Conservation (phyloP, 2,113 vertebrate species). For the Xenopus borealis region DNA sequence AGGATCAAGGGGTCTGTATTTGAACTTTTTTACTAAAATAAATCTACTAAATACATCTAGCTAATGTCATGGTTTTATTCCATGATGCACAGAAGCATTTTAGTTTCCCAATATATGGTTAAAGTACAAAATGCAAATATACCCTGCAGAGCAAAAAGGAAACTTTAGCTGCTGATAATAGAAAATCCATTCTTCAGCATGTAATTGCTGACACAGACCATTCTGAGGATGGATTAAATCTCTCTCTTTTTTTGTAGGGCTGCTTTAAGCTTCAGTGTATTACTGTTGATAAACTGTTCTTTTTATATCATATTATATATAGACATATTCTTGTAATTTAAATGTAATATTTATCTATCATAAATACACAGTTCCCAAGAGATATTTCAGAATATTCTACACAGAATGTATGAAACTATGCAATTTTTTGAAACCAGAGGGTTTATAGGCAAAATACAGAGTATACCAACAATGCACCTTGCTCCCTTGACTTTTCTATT, state of each 20-base stretch:
- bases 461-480: too few species aligned
- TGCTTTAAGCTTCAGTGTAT: conserved; percentile 1
- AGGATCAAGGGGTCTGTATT: too few species aligned
- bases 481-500: too few species aligned
- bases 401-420: neutral
- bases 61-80: too few species aligned
- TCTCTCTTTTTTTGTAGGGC: neutral
- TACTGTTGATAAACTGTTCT: neutral
- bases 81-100: too few species aligned
- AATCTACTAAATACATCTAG: too few species aligned
- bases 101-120: too few species aligned
- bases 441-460: too few species aligned
- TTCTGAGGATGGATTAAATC: conserved; percentile 39
- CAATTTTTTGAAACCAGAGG: neutral
- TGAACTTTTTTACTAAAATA: too few species aligned
- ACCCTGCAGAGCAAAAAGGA: too few species aligned
- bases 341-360: conserved; percentile 5
- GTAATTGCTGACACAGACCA: conserved; percentile 28
- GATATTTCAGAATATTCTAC: neutral
- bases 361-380: neutral
- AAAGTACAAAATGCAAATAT: too few species aligned
- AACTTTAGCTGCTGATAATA: conserved; percentile 19
- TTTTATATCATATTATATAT: conserved; percentile 18
- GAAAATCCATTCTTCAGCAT: conserved; percentile 34
- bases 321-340: conserved; percentile 11